Evolutionary conservation across 2,113 vertebrate species (phyloP), one percentile per base, ranked within the genome.

Genomic region (Poicephalus gulielmi): DNA sequence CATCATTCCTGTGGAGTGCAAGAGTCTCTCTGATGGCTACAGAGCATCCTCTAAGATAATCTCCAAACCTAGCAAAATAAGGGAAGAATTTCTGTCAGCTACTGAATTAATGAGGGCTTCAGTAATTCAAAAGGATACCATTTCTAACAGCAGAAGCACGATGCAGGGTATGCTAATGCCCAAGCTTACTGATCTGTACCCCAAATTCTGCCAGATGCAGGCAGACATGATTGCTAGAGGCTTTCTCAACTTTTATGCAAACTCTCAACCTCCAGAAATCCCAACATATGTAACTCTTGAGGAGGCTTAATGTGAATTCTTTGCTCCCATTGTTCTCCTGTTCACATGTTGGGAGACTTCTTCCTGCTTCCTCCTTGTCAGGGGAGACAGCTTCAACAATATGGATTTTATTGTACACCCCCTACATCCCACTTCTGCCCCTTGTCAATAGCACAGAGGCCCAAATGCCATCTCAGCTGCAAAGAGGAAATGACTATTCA

Each of bases 321-420:
- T 95, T 91, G n/a, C 83, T 90, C 57, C 63, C 43, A 31, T 19
- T 90, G 69, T 94, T 94, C 57, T 84, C 77, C 16, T 0, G 6
- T 92, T 87, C 86, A 43, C 28, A 83, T 7, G 30, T 87, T 97
- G 63, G 82, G 91, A 68, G 74, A 82, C 55, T 86, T 86, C 84
- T 86, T 95, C 87, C 88, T 90, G 87, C 90, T 95, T 96, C 95
- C 63, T 83, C 77, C 96, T 87, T 83, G 85, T 79, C 91, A 57
- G 52, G 47, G 73, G 78, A 92, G 96, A 96, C 95, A 95, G 83
- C 86, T 95, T 73, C 91, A 69, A 94, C 97, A 97, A 97, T 97
- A 97, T 97, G 98, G 98, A 97, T 97, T 96, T 97, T 92, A 92
- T 97, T 97, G 97, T 97, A 90, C 86, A 79, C 91, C 86, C 76